Evolutionary conservation across 2,888 invertebrate genomes (phyloP).

Genomic region (Hipparchia sbordonii): DNA sequence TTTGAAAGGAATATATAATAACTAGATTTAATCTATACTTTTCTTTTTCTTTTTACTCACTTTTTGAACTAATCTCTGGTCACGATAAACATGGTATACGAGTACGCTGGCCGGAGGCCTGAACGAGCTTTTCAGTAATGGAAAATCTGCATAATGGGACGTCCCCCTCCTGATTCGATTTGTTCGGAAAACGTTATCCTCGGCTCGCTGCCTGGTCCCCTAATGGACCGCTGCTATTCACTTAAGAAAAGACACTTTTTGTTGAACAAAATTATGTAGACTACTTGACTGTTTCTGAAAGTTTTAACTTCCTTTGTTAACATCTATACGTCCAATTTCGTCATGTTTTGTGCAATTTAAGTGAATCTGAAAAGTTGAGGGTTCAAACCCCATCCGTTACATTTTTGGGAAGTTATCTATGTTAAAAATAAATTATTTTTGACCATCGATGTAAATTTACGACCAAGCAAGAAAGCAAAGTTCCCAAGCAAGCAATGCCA

Average conservation of each 20-base stretch:
- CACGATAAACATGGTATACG: slow-evolving; percentile 41
- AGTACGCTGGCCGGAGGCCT: slow-evolving; percentile 40
- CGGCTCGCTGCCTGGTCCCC: slow-evolving; percentile 49
- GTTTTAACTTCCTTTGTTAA: slow-evolving; percentile 53
- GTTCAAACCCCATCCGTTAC: too few relatives aligned
- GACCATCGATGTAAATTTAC: too few relatives aligned
- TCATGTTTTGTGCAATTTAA: too few relatives aligned
- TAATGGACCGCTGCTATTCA: slow-evolving; percentile 70
- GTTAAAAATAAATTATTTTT: too few relatives aligned
- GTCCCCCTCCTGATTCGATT: slow-evolving; percentile 71
- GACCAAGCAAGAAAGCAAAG: too few relatives aligned
- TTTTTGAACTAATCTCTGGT: too few relatives aligned
- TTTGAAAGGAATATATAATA: too few relatives aligned
- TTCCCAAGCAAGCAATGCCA: too few relatives aligned
- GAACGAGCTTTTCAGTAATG: slow-evolving; percentile 68
- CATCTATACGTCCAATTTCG: too few relatives aligned
- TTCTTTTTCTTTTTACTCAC: slow-evolving; percentile 35
- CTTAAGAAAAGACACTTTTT: slow-evolving; percentile 62
- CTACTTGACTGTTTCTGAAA: slow-evolving; percentile 57
- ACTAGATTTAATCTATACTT: background rate
- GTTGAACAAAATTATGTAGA: slow-evolving; percentile 56
- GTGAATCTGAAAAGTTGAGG: too few relatives aligned
- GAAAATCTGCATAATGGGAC: slow-evolving; percentile 78
- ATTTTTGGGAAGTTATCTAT: too few relatives aligned
- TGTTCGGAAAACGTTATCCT: slow-evolving; percentile 63